Conservation (phyloP, 2,888 invertebrate species). For the Andrena marginata region DNA sequence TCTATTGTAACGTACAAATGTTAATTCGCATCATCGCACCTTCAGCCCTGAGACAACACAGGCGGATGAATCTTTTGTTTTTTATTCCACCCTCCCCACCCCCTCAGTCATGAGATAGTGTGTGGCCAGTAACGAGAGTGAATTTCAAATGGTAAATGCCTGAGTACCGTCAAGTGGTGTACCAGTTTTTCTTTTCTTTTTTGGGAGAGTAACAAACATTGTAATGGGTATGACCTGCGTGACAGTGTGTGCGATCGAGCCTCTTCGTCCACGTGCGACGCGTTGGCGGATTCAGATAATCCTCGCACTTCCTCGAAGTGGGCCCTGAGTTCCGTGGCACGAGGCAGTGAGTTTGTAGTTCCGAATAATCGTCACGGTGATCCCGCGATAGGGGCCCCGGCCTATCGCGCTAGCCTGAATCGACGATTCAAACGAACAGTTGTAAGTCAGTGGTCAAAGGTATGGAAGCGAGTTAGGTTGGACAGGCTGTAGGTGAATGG, state of each 20-base stretch:
- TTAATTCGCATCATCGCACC: conserved; percentile 25
- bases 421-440: neutral
- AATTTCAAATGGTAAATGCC: conserved; percentile 31
- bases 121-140: conserved; percentile 52
- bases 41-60: conserved; percentile 5
- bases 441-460: conserved; percentile 29
- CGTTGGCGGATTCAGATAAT: conserved; percentile 15
- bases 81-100: neutral
- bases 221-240: conserved; percentile 67
- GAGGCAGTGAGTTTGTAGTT: neutral
- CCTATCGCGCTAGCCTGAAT: neutral
- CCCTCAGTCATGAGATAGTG: neutral
- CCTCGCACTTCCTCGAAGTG: conserved; percentile 16
- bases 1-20: conserved; percentile 26
- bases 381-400: neutral
- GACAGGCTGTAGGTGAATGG: conserved; percentile 44
- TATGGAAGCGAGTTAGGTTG: conserved; percentile 14
- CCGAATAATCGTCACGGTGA: neutral
- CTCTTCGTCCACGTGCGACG: conserved; percentile 30
- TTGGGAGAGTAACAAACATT: conserved; percentile 49
- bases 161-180: conserved; percentile 39
- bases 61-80: neutral
- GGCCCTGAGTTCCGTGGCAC: conserved; percentile 40
- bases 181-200: conserved; percentile 9
- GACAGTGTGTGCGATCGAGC: conserved; percentile 51